Conservation (phyloP, 2,797 vertebrate genomes). For the Cottoperca gobio region DNA sequence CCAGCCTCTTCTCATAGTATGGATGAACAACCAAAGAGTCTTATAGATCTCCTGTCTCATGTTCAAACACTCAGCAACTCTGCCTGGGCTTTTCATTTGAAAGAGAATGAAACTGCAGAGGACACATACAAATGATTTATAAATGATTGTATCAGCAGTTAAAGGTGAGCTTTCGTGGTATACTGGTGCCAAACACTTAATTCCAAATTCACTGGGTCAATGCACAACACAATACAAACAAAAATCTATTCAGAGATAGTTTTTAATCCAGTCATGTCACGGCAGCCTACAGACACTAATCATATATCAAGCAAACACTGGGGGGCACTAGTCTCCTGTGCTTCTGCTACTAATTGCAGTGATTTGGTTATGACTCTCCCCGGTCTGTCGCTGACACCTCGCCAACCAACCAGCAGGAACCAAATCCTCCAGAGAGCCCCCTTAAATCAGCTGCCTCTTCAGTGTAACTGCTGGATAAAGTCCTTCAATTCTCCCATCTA, state of each 20-base stretch:
- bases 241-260: not conserved
- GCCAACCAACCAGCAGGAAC: slow-evolving; percentile 50
- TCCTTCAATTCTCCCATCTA: slow-evolving; percentile 46
- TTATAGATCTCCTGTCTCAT: not conserved
- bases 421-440: slow-evolving; percentile 62
- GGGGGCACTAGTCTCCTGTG: slow-evolving; percentile 78
- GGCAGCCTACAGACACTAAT: slow-evolving; percentile 24
- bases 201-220: slow-evolving; percentile 12
- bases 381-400: slow-evolving; percentile 42
- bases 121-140: slow-evolving; percentile 2
- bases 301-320: slow-evolving; percentile 65
- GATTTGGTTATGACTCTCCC: slow-evolving; percentile 58
- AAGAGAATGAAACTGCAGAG: slow-evolving; percentile 11
- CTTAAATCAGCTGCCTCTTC: slow-evolving; percentile 49
- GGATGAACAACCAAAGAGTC: slow-evolving; percentile 4
- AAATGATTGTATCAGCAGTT: slow-evolving; percentile 25
- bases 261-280: slow-evolving; percentile 24
- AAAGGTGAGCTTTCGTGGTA: slow-evolving; percentile 7
- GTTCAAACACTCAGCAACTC: not conserved
- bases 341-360: slow-evolving; percentile 69
- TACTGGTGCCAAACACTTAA: slow-evolving; percentile 7
- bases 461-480: slow-evolving; percentile 63
- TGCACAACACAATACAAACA: not conserved
- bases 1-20: slow-evolving; percentile 6
- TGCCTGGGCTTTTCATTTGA: not conserved